Base-by-base conservation (phyloP, 1,140 invertebrate species). In the Hormaphis cornu region DNA sequence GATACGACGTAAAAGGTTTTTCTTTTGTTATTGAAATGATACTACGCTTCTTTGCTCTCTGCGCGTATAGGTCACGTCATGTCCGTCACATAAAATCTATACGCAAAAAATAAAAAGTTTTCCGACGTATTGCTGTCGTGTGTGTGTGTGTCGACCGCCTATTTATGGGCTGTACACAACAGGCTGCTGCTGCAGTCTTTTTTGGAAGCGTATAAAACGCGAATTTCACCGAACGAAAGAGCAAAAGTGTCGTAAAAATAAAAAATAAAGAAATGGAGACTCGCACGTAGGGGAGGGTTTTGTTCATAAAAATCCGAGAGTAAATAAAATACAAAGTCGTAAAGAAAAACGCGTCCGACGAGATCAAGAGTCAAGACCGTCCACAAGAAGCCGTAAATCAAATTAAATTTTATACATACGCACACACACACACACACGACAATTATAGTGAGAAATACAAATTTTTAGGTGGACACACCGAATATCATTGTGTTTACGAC, bases 241-340 rank as follows among this genome's bases (percentile, higher is more conserved):
- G 40, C 24, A 12, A 35, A 66, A 48, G 61, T 66, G 44, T 66
- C 61, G 9, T 66, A 66, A 50, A 66, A 66, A 66, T n/a, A 46
- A 5, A 46, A 14, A 8, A 6, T 22, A 50, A 30, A 24, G 28
- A 8, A 33, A 63, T 28, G 18, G 42, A 63, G n/a, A 28, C 20
- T 42, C 18, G 44, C 61, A 33, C 18, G 46, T 24, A 58, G 54
- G 54, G 54, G n/a, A n/a, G 16, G 35, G 16, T 20, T 54, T 56
- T 33, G 28, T 37, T 66, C 61, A 48, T 66, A 66, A 66, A 66
- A 66, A 66, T 66, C 44, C 44, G 28, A 28, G 24, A 66, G 18
- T 18, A 66, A 20, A 63, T 50, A 48, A 48, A 22, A 66, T 37
- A 50, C 14, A 16, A 48, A 50, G 58, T 46, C 54, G 24, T 58